Evolutionary conservation across 2,113 vertebrate genomes (phyloP).

Genomic region (Pan troglodytes): DNA sequence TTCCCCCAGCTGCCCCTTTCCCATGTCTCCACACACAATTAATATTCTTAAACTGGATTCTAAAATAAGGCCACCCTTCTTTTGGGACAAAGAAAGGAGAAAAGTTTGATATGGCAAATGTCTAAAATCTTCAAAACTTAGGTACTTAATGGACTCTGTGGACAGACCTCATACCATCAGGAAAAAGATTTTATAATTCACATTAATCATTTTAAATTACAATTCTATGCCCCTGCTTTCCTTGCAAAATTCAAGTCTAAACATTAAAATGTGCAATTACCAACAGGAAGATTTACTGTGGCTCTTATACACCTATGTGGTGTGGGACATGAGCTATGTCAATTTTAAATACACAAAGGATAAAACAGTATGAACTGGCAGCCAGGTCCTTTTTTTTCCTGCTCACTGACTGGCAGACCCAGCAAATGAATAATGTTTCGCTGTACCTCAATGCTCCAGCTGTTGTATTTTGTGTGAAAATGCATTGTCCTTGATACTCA

Average conservation of each 20-base stretch:
- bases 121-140: background rate
- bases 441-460: background rate
- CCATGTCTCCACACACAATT: background rate
- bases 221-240: constrained; percentile 11
- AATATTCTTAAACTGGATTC: background rate
- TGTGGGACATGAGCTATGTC: background rate
- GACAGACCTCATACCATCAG: background rate
- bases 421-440: constrained; percentile 32
- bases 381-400: background rate
- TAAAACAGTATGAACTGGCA: background rate
- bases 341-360: constrained; percentile 49
- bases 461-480: constrained; percentile 46
- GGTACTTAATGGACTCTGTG: background rate
- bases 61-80: background rate
- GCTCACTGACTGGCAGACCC: background rate
- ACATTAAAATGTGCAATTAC: background rate
- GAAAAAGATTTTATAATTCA: constrained; percentile 3
- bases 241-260: constrained; percentile 13
- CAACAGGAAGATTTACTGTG: background rate
- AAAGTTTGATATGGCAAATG: background rate
- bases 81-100: background rate
- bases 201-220: constrained; percentile 33
- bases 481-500: constrained; percentile 58
- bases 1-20: background rate
- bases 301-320: background rate